Conservation (phyloP, 2,113 vertebrate genomes). For the Plecturocebus donacophilus region DNA sequence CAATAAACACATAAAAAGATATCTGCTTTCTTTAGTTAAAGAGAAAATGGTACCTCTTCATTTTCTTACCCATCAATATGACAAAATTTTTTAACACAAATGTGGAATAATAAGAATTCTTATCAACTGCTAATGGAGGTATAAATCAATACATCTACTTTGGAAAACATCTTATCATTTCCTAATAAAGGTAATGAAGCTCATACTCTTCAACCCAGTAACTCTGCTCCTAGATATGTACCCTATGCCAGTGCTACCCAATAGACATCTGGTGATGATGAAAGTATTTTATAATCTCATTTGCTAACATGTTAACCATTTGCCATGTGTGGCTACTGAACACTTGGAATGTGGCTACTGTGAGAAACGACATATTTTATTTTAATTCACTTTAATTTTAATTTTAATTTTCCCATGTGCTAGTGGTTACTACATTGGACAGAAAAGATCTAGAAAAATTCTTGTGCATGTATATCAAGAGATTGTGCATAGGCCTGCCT, state of each 20-base stretch:
- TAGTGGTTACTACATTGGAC: not conserved
- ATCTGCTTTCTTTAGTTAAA: not conserved
- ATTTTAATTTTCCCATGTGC: not conserved
- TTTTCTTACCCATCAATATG: not conserved
- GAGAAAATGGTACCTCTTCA: not conserved
- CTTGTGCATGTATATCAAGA: not conserved
- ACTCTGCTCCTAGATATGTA: not conserved
- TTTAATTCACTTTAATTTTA: slow-evolving; percentile 26
- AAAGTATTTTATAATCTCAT: not conserved
- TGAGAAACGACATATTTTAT: not conserved
- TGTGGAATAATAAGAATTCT: not conserved
- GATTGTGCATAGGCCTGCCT: not conserved
- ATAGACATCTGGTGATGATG: not conserved
- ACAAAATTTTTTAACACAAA: not conserved
- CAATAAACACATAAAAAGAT: not conserved
- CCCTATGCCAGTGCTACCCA: not conserved
- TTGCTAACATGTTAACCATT: not conserved
- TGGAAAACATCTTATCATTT: not conserved
- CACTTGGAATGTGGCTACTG: not conserved
- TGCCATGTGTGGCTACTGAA: not conserved
- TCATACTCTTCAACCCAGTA: not conserved
- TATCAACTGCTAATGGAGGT: not conserved
- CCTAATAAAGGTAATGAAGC: not conserved
- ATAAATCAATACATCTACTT: not conserved
- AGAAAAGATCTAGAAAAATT: not conserved